Base-by-base conservation (phyloP, 2,797 vertebrate species). In the Enteromius unitaeniatus region DNA sequence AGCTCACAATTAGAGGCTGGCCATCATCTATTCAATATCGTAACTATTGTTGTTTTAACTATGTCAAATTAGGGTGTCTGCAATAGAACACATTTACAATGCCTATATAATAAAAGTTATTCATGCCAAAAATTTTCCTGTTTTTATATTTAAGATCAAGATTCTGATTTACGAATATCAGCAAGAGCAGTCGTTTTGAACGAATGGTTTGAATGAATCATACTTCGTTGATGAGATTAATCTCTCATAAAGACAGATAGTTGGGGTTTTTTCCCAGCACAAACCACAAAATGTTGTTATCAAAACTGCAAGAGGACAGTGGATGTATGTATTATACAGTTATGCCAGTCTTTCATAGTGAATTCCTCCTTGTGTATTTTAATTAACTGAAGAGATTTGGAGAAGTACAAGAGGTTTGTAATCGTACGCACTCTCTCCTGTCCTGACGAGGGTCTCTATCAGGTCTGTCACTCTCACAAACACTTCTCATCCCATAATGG, bases 361-460 rank as follows among this genome's bases (percentile, higher is more conserved):
- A 49, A 49, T 73, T 73, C 42, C 70, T 53, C 17, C 26, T 15
- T 55, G 31, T 77, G 49, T n/a, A 55, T 26, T 82, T 87, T 78
- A 83, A 88, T 83, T 78, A 53, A 72, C 86, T 89, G 23, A 91
- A 90, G 91, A 88, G 88, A 78, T 86, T 28, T 73, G 45, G 40
- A 70, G 40, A 87, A 60, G 55, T 78, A 87, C 69, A 74, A 92
- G 88, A 83, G 79, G 83, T 80, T 69, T 55, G 47, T 88, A 85
- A 90, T 91, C 88, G 82, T 78, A 49, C 51, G 67, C 67, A 72
- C 68, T 70, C 67, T 80, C 78, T 40, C 74, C 67, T 84, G 86
- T 40, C 76, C 81, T 45, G 47, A 87, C 78, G 45, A 26, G 7
- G 9, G 88, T 81, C 90, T 91, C 88, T 91, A 92, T 92, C 42